Percentiles rank a stretch among this genome's conserved stretches.
Conservation (phyloP, 2,113 vertebrate genomes). For the Phaethornis superciliosus region DNA sequence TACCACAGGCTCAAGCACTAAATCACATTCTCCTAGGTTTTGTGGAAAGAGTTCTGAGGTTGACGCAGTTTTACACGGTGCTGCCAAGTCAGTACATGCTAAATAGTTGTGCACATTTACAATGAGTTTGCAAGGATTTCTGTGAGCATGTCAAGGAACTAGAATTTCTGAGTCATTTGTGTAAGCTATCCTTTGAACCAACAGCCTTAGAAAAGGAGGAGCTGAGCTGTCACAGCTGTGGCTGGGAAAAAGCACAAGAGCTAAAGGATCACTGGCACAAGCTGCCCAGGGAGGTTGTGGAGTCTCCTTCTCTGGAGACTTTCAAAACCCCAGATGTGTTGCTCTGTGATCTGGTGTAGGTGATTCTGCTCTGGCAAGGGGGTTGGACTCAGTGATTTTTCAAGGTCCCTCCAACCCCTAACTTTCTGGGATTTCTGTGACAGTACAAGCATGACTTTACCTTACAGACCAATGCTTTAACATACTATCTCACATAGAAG, state of each 20-base stretch:
- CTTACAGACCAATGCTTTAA: neutral
- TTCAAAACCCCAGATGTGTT: too few species aligned
- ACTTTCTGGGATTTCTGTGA: too few species aligned
- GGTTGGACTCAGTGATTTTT: too few species aligned
- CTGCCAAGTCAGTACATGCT: neutral
- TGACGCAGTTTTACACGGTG: neutral
- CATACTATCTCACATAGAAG: neutral
- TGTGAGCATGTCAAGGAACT: neutral
- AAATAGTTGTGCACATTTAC: neutral
- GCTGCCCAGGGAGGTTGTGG: too few species aligned
- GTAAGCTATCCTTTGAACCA: neutral
- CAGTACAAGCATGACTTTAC: neutral
- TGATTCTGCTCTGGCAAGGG: too few species aligned
- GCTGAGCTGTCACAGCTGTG: neutral
- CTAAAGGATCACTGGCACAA: neutral
- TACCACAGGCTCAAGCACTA: neutral
- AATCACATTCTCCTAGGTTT: neutral
- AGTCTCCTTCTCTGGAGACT: too few species aligned
- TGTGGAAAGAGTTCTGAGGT: neutral
- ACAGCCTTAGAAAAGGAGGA: neutral
- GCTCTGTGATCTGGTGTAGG: too few species aligned
- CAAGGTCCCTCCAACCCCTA: too few species aligned
- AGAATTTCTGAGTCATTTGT: neutral
- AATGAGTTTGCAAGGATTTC: neutral
- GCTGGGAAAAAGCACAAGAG: neutral